phyloP scores from a whole-genome alignment of 2,888 invertebrate genomes.

The Parnassius smintheus region DNA sequence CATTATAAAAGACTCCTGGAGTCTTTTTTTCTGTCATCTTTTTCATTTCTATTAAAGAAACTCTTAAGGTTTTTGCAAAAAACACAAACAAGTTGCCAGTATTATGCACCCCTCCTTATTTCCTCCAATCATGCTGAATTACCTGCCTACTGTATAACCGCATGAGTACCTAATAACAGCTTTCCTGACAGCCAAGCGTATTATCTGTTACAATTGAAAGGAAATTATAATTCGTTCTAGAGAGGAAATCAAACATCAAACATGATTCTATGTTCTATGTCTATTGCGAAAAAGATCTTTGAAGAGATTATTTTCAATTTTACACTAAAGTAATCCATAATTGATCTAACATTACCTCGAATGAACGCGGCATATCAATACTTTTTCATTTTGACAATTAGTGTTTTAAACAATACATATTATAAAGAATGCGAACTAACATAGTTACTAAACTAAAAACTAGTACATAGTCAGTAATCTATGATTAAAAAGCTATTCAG shows the following conservation, averaged over 20 bases:
- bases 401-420: no score
- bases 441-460: no score
- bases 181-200: constrained; percentile 5
- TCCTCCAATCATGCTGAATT: constrained; percentile 23
- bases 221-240: constrained; percentile 21
- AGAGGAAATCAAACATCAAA: constrained; percentile 22
- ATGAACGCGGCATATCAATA: no score
- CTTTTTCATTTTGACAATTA: no score
- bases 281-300: not conserved
- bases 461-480: no score
- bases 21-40: no score
- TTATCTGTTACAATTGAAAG: constrained; percentile 24
- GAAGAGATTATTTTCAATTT: no score
- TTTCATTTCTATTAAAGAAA: constrained; percentile 12
- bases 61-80: not conserved
- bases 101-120: constrained; percentile 23
- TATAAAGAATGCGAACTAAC: no score
- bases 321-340: no score
- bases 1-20: no score
- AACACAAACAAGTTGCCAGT: constrained; percentile 17
- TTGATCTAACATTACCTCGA: no score
- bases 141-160: constrained; percentile 18
- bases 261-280: constrained; percentile 19
- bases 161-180: constrained; percentile 22
- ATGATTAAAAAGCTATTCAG: no score